phyloP scores from a whole-genome alignment of 1,140 invertebrate genomes.

The Drosophila pachea region DNA sequence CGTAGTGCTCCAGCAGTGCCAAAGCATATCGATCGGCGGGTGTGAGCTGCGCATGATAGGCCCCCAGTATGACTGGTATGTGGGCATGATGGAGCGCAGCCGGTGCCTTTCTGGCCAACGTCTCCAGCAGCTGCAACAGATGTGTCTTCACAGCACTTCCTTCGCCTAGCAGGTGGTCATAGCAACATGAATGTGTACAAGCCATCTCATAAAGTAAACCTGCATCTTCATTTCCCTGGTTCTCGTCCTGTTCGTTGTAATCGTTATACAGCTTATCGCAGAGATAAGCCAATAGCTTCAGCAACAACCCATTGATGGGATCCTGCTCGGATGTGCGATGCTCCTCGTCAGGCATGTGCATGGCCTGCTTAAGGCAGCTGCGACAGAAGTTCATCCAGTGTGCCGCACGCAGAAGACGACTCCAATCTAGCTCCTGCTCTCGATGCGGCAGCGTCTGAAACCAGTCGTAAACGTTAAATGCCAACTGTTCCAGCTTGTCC shows the following conservation, averaged over 20 bases:
- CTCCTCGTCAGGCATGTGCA: slow-evolving; percentile 80
- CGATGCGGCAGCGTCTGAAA: slow-evolving; percentile 57
- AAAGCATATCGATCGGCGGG: slow-evolving; percentile 84
- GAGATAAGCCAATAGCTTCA: slow-evolving; percentile 81
- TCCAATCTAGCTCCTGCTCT: slow-evolving; percentile 68
- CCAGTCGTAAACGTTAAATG: slow-evolving; percentile 65
- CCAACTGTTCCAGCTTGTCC: slow-evolving; percentile 55
- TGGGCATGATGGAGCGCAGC: slow-evolving; percentile 82
- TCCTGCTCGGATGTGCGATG: slow-evolving; percentile 63
- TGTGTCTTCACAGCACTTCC: slow-evolving; percentile 81
- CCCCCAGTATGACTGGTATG: slow-evolving; percentile 85
- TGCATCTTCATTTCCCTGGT: slow-evolving; percentile 27
- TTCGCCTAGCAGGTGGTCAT: slow-evolving; percentile 79
- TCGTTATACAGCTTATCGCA: slow-evolving; percentile 81
- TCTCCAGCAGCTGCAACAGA: slow-evolving; percentile 82
- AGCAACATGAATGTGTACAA: slow-evolving; percentile 86
- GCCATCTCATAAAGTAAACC: slow-evolving; percentile 85
- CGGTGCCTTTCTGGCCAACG: slow-evolving; percentile 82
- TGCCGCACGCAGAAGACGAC: slow-evolving; percentile 79
- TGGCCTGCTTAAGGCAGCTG: slow-evolving; percentile 82
- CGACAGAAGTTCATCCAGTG: slow-evolving; percentile 85
- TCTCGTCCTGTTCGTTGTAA: slow-evolving; percentile 27
- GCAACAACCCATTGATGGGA: slow-evolving; percentile 71
- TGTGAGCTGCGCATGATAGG: slow-evolving; percentile 84
- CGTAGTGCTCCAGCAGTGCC: slow-evolving; percentile 83